A percentile compares a stretch with the other conserved stretches of the same genome.
These are phyloP conservation scores for Chondrosia reniformis DNA, from an alignment of 37 sponge, comb jelly and placozoan genomes.

Conservation along the genomic window DNA sequence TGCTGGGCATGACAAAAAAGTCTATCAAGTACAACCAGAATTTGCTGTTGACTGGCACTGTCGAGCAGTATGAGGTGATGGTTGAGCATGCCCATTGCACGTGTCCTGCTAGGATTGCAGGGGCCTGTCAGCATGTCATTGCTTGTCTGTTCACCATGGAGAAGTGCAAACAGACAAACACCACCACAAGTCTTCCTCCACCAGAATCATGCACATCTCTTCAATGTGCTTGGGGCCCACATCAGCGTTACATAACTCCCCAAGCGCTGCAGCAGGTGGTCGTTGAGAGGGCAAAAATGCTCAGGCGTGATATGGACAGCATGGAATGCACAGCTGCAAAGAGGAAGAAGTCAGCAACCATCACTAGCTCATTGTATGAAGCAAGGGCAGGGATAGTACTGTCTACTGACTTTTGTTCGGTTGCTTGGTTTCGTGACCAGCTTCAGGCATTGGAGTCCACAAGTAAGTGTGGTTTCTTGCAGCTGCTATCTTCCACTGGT, in stretches of 20 bases:
- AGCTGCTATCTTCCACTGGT: neutral
- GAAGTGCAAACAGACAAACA: neutral
- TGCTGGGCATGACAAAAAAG: neutral
- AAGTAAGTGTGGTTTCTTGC: neutral
- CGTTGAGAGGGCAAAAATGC: neutral
- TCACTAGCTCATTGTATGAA: neutral
- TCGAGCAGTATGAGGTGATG: neutral
- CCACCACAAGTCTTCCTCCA: neutral
- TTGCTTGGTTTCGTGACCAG: neutral
- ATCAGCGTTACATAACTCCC: neutral
- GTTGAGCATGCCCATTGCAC: neutral
- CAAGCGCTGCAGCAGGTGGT: neutral
- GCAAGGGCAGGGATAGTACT: neutral
- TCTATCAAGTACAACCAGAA: neutral
- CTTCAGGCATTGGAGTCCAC: neutral
- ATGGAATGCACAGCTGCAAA: neutral
- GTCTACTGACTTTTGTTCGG: neutral
- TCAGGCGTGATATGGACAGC: neutral
- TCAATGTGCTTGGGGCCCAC: slow-evolving; percentile 4
- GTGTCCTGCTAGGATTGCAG: neutral
- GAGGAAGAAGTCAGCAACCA: neutral
- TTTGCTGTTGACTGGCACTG: neutral
- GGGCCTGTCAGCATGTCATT: neutral
- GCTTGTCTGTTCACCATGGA: neutral
- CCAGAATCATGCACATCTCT: neutral